A percentile compares a stretch with the other conserved stretches of the same genome.
Conservation (phyloP, 2,888 invertebrate species). For the Parapristionchus giblindavisi region DNA sequence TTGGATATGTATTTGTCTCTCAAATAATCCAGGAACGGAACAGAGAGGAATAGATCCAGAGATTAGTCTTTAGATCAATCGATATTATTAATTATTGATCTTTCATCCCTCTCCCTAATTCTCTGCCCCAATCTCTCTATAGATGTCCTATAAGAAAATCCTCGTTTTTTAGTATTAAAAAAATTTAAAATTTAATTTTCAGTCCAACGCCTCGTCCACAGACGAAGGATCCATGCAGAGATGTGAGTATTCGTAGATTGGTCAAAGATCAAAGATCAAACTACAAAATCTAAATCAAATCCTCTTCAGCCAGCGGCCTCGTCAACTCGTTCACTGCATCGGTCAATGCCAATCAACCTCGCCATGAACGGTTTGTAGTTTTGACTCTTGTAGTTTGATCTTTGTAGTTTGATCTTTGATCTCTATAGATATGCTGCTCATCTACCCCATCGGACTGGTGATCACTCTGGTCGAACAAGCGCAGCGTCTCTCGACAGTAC, state of each 20-base stretch:
- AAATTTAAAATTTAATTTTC: background rate
- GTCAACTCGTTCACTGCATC: constrained; percentile 53
- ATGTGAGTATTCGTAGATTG: background rate
- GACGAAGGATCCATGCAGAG: constrained; percentile 13
- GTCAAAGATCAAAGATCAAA: constrained; percentile 3
- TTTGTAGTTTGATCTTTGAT: constrained; percentile 24
- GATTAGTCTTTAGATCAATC: no score
- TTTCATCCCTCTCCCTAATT: no score
- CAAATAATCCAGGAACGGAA: no score
- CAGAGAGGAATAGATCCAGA: no score
- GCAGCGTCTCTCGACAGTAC: constrained; percentile 51
- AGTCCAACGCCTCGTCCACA: constrained; percentile 11
- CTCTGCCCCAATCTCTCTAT: no score
- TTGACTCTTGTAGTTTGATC: background rate
- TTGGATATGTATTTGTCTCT: no score
- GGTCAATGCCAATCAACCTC: constrained; percentile 50
- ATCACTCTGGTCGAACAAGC: constrained; percentile 51
- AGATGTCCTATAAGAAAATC: no score
- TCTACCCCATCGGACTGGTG: constrained; percentile 36
- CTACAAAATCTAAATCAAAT: background rate
- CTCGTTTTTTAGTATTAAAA: background rate
- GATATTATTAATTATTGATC: no score
- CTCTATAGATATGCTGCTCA: constrained; percentile 35
- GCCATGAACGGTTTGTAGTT: constrained; percentile 46
- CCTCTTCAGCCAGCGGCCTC: background rate